Evolutionary conservation across 2,888 invertebrate species (phyloP), one percentile per base, ranked within the genome.

Genomic region (Temnothorax unifasciatus): DNA sequence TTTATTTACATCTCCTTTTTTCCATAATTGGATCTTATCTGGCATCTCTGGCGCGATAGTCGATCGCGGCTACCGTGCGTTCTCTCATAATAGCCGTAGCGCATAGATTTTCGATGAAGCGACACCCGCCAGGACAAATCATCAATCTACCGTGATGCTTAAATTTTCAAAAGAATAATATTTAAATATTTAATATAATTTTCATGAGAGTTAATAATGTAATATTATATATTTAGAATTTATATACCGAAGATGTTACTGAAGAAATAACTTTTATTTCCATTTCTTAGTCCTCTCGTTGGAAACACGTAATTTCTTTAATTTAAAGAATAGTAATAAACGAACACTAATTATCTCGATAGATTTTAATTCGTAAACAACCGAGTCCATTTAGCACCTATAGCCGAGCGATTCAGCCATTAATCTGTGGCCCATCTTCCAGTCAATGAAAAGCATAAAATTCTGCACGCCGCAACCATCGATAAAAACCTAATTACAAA

Each of bases 401-500:
- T 88, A 73, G 81, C 68, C 74, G 79, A 75, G 57, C 82, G 83
- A 85, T 86, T 90, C 89, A 90, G 89, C 91, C 81, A 86, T 88
- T 89, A 92, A 92, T 92, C 92, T 90, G 82, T 83, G 86, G 68
- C 88, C 89, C 89, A 89, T 90, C 88, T 89, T 88, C 87, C 86
- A 87, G 79, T 87, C 88, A 88, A 89, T 89, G 83, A 84, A 89
- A 88, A 89, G 86, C 87, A 91, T 89, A 92, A 92, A 91, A 91
- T 87, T 91, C 88, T 76, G 86, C 85, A 87, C 82, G 88, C 87
- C 86, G 64, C 83, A 85, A 89, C 89, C 92, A 91, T 93, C 91
- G 92, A 92, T 93, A 92, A 91, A 91, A 89, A 86, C 90, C 91
- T 92, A 93, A 94, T 94, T 93, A 91, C 92, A 92, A 90, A 87